phyloP scores from a whole-genome alignment of 2,888 invertebrate genomes.

The Melieria omissa region DNA sequence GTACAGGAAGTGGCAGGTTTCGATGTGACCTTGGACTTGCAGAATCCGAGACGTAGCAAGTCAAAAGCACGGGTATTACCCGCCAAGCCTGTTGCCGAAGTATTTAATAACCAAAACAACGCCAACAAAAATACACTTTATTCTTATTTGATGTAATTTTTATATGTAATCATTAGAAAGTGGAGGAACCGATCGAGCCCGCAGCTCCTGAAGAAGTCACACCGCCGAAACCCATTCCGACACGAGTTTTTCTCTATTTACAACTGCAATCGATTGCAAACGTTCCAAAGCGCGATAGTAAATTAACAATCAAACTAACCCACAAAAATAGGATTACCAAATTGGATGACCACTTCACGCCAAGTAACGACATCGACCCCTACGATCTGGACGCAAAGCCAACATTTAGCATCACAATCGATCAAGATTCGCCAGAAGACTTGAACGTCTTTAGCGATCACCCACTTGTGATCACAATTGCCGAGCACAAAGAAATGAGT shows the following conservation, averaged over 20 bases:
- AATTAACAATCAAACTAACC: neutral
- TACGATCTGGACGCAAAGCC: neutral
- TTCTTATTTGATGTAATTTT: too few species aligned
- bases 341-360: too few species aligned
- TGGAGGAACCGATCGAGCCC: too few species aligned
- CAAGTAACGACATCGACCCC: neutral
- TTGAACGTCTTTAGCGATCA: slow-evolving; percentile 17
- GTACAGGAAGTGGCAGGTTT: too few species aligned
- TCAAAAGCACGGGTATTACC: too few species aligned
- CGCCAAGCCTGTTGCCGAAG: too few species aligned
- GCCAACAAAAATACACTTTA: too few species aligned
- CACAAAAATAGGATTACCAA: neutral
- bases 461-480: slow-evolving; percentile 7
- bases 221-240: neutral
- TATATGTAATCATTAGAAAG: too few species aligned
- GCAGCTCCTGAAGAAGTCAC: neutral
- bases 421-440: slow-evolving; percentile 13
- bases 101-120: too few species aligned
- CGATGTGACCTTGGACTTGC: too few species aligned
- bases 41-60: too few species aligned
- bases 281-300: neutral
- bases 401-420: slow-evolving; percentile 16
- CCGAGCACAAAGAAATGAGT: neutral
- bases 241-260: slow-evolving; percentile 8
- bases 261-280: slow-evolving; percentile 15